Conservation (phyloP, 2,113 vertebrate genomes). For the Rhabdornis inornatus region DNA sequence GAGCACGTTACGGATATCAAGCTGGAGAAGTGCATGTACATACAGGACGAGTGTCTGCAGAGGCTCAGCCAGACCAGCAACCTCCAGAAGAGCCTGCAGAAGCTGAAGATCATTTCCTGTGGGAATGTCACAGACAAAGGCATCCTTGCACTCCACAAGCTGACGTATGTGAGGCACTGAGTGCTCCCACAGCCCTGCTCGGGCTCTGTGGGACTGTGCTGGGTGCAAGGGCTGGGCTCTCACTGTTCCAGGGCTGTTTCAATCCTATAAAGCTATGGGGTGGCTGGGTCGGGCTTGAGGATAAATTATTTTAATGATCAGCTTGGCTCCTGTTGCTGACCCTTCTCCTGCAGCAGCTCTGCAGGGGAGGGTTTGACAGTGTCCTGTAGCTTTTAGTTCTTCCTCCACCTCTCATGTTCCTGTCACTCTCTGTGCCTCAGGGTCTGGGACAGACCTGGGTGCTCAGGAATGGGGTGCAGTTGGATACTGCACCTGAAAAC, state of each 20-base stretch:
- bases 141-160: slow-evolving; percentile 80
- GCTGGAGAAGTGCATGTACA: slow-evolving; percentile 88
- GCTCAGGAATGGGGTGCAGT: neutral
- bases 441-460: neutral
- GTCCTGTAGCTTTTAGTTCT: neutral
- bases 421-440: neutral
- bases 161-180: slow-evolving; percentile 70
- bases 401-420: neutral
- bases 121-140: slow-evolving; percentile 91
- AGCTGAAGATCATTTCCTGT: slow-evolving; percentile 88
- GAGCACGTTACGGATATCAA: slow-evolving; percentile 86
- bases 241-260: neutral
- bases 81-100: slow-evolving; percentile 81
- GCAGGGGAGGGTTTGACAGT: neutral
- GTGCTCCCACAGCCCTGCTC: accelerated
- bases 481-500: neutral
- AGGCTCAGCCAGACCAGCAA: slow-evolving; percentile 79
- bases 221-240: neutral
- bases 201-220: accelerated
- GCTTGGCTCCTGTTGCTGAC: neutral
- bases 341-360: neutral
- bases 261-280: neutral
- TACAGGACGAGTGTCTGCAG: slow-evolving; percentile 88
- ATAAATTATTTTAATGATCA: too few species aligned
- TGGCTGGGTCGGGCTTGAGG: neutral